Percentiles rank a stretch among this genome's conserved stretches.
Evolutionary conservation across 2,113 vertebrate species (phyloP).

Genomic region (Hiodon tergisus): DNA sequence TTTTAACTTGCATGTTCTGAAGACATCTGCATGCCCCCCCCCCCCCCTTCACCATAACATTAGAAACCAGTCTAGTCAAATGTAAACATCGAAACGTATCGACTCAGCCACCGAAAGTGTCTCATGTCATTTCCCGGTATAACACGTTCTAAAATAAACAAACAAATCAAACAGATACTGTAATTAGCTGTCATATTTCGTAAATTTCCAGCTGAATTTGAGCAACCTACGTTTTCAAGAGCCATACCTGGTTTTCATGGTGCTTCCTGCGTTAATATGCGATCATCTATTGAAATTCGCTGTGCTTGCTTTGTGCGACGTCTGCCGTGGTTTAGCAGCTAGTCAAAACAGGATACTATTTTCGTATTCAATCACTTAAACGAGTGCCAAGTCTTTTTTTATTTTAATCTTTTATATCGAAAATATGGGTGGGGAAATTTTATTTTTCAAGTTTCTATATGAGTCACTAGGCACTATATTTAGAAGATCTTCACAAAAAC

Average conservation of each 20-base stretch:
- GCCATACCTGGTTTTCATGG: slow-evolving; percentile 49
- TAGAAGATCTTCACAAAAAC: slow-evolving; percentile 52
- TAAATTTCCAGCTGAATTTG: background rate
- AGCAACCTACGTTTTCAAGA: slow-evolving; percentile 18
- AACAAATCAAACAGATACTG: background rate
- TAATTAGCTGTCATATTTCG: background rate
- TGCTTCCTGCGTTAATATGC: slow-evolving; percentile 68
- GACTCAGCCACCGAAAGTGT: slow-evolving; percentile 14
- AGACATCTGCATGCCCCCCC: background rate
- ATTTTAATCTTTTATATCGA: slow-evolving; percentile 44
- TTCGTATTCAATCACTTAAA: slow-evolving; percentile 50
- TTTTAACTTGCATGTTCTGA: background rate
- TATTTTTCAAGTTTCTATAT: slow-evolving; percentile 49
- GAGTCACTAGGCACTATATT: slow-evolving; percentile 59
- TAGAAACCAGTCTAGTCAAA: background rate
- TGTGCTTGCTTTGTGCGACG: slow-evolving; percentile 46
- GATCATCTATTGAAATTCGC: slow-evolving; percentile 50
- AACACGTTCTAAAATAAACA: background rate
- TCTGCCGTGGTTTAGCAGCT: slow-evolving; percentile 72
- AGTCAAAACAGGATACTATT: slow-evolving; percentile 84
- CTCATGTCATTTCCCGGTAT: slow-evolving; percentile 16
- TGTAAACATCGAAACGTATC: background rate
- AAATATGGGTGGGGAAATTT: slow-evolving; percentile 56
- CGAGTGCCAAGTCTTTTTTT: slow-evolving; percentile 20
- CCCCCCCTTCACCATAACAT: background rate